Evolutionary conservation across 1,140 invertebrate species (phyloP).

Genomic region (Drosophila nasuta): DNA sequence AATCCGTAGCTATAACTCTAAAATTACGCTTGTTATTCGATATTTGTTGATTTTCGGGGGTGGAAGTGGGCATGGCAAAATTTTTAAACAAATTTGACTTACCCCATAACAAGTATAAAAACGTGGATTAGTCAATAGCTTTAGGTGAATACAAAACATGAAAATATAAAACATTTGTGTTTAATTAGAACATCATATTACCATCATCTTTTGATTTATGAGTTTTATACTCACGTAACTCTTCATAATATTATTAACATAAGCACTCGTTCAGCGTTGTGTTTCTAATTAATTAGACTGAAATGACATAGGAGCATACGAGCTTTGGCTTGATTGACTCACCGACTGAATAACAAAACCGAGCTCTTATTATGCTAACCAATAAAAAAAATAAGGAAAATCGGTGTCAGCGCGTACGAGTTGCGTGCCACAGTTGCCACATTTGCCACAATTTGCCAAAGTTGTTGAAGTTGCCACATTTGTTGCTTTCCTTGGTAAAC

Average conservation of each 20-base stretch:
- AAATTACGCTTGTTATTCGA: too few species aligned
- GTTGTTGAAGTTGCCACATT: conserved; percentile 29
- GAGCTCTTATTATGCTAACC: conserved; percentile 14
- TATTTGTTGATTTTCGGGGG: too few species aligned
- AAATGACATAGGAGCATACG: conserved; percentile 1
- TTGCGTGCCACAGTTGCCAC: conserved; percentile 48
- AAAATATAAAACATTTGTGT: too few species aligned
- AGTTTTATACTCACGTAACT: not conserved
- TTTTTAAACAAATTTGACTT: too few species aligned
- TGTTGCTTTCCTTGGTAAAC: conserved; percentile 15
- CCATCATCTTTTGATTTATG: too few species aligned
- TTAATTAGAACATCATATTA: too few species aligned
- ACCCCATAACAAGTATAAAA: too few species aligned
- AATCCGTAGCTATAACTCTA: too few species aligned
- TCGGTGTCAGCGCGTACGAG: conserved; percentile 69
- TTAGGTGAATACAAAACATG: too few species aligned
- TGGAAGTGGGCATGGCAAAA: too few species aligned
- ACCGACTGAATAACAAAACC: conserved; percentile 43
- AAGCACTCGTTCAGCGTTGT: conserved; percentile 1
- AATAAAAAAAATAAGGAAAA: conserved; percentile 30
- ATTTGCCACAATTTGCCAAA: conserved; percentile 22
- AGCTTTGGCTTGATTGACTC: conserved; percentile 54
- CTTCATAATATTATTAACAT: not conserved
- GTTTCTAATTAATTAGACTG: conserved; percentile 34
- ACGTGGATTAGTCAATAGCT: too few species aligned